Conservation (phyloP, 2,797 vertebrate genomes). For the Arremon aurantiirostris region DNA sequence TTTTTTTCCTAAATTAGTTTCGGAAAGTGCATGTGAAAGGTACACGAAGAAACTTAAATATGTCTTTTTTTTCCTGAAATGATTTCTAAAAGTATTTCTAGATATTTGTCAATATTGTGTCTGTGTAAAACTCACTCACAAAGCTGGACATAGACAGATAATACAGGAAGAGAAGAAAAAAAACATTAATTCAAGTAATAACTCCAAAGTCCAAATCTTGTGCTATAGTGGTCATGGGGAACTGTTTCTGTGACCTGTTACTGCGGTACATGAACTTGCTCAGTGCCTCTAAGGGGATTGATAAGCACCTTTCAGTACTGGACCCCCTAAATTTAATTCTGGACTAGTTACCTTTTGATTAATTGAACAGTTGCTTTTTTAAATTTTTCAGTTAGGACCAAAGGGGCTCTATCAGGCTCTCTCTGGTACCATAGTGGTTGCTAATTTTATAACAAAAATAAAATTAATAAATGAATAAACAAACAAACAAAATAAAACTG, state of each 20-base stretch:
- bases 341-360: background rate
- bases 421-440: background rate
- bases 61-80: rapidly evolving
- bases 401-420: background rate
- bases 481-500: background rate
- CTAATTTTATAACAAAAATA: background rate
- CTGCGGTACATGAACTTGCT: background rate
- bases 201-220: background rate
- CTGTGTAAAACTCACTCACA: background rate
- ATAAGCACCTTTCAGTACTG: background rate
- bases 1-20: background rate
- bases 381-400: background rate
- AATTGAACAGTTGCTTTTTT: background rate
- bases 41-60: background rate
- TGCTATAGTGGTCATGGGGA: background rate
- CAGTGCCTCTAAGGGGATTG: background rate
- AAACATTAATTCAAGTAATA: background rate
- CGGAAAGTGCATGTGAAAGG: background rate
- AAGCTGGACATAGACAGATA: background rate
- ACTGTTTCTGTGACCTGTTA: background rate
- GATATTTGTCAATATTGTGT: background rate
- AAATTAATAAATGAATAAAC: background rate
- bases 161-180: background rate
- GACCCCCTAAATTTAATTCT: background rate
- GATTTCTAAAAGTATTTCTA: background rate